phyloP scores from a whole-genome alignment of 2,888 invertebrate genomes.

The Agonopterix alstromeriana region DNA sequence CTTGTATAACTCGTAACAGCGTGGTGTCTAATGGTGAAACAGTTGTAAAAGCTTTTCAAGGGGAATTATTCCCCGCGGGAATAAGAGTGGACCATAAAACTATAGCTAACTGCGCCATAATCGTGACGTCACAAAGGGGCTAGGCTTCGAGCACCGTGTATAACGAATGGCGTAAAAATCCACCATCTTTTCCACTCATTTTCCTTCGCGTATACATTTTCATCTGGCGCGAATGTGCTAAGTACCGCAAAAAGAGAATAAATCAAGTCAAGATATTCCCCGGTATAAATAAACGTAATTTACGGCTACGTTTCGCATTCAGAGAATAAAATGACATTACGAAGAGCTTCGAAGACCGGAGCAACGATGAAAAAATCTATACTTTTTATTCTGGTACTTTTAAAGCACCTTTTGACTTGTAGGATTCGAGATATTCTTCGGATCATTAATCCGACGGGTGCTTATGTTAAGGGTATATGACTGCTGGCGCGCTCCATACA shows the following conservation, averaged over 20 bases:
- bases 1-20: no score
- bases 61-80: slow-evolving; percentile 18
- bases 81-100: slow-evolving; percentile 7
- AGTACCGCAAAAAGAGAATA: slow-evolving; percentile 50
- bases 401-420: no score
- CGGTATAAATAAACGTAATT: slow-evolving; percentile 51
- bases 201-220: slow-evolving; percentile 25
- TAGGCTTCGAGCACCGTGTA: not conserved
- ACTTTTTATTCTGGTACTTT: no score
- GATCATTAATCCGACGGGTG: no score
- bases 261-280: slow-evolving; percentile 50
- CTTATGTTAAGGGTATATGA: no score
- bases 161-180: slow-evolving; percentile 10
- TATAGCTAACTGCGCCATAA: slow-evolving; percentile 2
- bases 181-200: slow-evolving; percentile 25
- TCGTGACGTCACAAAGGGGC: not conserved
- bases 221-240: slow-evolving; percentile 35
- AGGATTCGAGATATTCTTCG: no score
- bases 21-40: no score
- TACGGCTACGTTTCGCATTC: slow-evolving; percentile 46
- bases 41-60: slow-evolving; percentile 24
- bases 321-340: slow-evolving; percentile 40
- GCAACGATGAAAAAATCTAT: not conserved
- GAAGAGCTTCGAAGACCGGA: slow-evolving; percentile 14
- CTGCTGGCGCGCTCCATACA: no score